Percentiles rank a stretch among this genome's conserved stretches.
Conservation (phyloP, 2,113 vertebrate species). For the Tragelaphus strepsiceros region DNA sequence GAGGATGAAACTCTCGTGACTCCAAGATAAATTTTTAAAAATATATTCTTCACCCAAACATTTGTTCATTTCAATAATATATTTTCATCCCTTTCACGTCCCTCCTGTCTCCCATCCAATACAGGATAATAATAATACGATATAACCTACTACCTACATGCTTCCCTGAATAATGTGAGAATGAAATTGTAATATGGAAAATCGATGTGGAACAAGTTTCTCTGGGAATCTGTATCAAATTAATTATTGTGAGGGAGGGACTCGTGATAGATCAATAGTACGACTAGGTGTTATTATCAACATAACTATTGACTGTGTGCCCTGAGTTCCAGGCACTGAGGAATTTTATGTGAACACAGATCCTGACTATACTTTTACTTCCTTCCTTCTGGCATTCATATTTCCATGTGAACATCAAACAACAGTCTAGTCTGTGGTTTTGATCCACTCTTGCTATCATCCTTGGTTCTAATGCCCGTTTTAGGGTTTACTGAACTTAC, state of each 20-base stretch:
- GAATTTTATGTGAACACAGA: neutral
- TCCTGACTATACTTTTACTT: neutral
- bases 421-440: neutral
- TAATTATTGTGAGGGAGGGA: slow-evolving; percentile 60
- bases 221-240: slow-evolving; percentile 58
- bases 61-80: neutral
- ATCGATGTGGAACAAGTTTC: slow-evolving; percentile 48
- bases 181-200: slow-evolving; percentile 52
- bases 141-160: neutral
- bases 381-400: slow-evolving; percentile 13
- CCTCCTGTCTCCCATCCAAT: slow-evolving; percentile 20
- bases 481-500: neutral
- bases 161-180: slow-evolving; percentile 32
- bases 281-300: slow-evolving; percentile 44
- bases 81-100: neutral
- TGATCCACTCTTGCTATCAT: neutral
- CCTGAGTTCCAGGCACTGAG: neutral
- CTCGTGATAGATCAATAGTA: slow-evolving; percentile 4
- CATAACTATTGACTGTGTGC: slow-evolving; percentile 19
- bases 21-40: slow-evolving; percentile 18
- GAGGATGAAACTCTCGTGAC: neutral
- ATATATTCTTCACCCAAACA: neutral
- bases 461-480: neutral
- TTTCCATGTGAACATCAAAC: slow-evolving; percentile 7
- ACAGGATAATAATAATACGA: slow-evolving; percentile 7